These are phyloP conservation scores for Gymnothorax javanicus DNA, from an alignment of 2,797 vertebrate species.

Conservation along the genomic window DNA sequence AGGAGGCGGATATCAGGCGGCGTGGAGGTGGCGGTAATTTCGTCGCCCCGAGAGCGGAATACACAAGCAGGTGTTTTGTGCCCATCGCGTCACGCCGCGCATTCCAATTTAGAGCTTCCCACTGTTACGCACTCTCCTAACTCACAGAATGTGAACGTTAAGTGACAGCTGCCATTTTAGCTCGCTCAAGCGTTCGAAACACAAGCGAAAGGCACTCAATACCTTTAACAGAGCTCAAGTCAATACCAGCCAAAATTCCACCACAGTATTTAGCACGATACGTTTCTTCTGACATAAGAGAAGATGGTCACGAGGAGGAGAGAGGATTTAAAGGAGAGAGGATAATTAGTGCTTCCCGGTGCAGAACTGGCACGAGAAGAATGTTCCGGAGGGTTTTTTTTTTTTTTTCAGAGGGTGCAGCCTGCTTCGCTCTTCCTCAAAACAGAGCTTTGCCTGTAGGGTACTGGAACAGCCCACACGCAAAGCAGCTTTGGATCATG, in stretches of 20 bases:
- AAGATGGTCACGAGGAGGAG: neutral
- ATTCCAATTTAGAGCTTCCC: neutral
- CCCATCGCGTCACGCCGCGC: neutral
- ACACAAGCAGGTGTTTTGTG: slow-evolving; percentile 3
- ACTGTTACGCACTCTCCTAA: neutral
- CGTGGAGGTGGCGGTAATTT: neutral
- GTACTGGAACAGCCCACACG: neutral
- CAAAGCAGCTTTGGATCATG: neutral
- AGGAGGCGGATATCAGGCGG: neutral
- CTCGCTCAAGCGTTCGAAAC: neutral
- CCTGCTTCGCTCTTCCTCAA: neutral
- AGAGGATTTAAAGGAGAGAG: neutral
- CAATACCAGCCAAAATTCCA: too few species aligned
- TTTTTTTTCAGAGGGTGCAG: neutral
- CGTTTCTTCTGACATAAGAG: neutral
- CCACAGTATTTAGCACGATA: neutral
- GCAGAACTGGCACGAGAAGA: neutral
- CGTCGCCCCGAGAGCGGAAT: neutral
- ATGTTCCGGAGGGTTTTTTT: neutral
- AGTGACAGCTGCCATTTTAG: neutral
- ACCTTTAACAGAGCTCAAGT: neutral
- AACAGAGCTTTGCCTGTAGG: too few species aligned
- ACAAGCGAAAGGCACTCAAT: neutral
- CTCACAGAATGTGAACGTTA: neutral
- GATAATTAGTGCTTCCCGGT: neutral